These are phyloP conservation scores for Madoqua kirkii DNA, from an alignment of 2,113 vertebrate genomes.

Conservation along the genomic window DNA sequence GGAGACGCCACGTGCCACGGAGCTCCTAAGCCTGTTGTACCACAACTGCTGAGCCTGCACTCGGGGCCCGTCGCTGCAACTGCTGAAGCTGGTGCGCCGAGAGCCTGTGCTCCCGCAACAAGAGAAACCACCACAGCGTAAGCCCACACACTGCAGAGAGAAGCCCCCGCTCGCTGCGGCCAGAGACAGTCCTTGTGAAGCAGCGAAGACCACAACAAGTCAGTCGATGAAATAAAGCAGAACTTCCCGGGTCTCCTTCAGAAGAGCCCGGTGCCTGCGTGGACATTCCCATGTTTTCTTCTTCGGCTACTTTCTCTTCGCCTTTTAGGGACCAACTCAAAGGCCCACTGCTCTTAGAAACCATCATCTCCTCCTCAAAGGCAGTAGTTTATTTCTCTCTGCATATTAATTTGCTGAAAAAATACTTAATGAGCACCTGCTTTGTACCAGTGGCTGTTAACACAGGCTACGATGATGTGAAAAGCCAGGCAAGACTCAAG, in stretches of 20 bases:
- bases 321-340: not conserved
- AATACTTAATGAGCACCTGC: not conserved
- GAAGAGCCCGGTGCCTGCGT: not conserved
- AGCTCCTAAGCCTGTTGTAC: not conserved
- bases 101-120: not conserved
- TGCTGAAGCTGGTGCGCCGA: not conserved
- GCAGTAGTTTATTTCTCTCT: not conserved
- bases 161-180: fast-evolving
- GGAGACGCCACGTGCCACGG: not conserved
- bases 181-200: not conserved
- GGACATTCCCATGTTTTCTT: not conserved
- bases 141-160: not conserved
- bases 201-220: not conserved
- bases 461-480: not conserved
- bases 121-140: not conserved
- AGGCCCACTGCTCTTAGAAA: not conserved
- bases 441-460: not conserved
- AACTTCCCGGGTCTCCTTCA: not conserved
- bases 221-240: not conserved
- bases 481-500: not conserved
- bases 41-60: not conserved
- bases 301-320: not conserved
- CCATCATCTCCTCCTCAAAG: not conserved
- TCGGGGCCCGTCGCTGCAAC: not conserved
- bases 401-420: not conserved